A percentile compares a stretch with the other conserved stretches of the same genome.
phyloP scores from a whole-genome alignment of 2,113 vertebrate species.

The Hydrolagus affinis region DNA sequence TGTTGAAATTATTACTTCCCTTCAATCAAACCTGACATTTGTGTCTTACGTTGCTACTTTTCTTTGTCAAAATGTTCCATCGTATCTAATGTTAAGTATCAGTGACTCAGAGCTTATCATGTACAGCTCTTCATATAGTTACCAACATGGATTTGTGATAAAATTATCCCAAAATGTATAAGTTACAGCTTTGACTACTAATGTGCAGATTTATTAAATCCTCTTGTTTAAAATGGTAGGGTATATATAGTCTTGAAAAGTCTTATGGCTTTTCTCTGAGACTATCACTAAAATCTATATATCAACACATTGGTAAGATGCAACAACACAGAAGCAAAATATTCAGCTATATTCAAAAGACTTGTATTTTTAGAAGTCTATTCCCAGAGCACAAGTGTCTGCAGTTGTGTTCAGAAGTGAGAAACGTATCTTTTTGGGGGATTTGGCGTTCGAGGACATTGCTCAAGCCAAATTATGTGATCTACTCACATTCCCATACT shows the following conservation, averaged over 20 bases:
- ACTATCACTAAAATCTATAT: neutral
- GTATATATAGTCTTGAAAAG: too few relatives aligned
- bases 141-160: neutral
- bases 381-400: neutral
- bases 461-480: neutral
- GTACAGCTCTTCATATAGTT: neutral
- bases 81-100: constrained; percentile 21
- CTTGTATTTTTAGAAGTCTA: neutral
- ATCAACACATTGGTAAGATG: neutral
- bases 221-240: neutral
- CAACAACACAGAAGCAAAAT: neutral
- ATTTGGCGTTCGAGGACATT: neutral
- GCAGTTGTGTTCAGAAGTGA: too few relatives aligned
- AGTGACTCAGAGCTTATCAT: neutral
- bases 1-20: constrained; percentile 46
- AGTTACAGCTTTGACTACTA: constrained; percentile 13
- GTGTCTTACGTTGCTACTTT: constrained; percentile 39
- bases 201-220: neutral
- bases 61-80: constrained; percentile 21
- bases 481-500: neutral
- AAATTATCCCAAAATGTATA: constrained; percentile 3
- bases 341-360: neutral
- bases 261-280: neutral
- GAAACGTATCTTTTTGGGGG: neutral
- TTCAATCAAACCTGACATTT: constrained; percentile 44